phyloP scores from a whole-genome alignment of 2,797 vertebrate genomes.

The Schizothorax lantsangensis region DNA sequence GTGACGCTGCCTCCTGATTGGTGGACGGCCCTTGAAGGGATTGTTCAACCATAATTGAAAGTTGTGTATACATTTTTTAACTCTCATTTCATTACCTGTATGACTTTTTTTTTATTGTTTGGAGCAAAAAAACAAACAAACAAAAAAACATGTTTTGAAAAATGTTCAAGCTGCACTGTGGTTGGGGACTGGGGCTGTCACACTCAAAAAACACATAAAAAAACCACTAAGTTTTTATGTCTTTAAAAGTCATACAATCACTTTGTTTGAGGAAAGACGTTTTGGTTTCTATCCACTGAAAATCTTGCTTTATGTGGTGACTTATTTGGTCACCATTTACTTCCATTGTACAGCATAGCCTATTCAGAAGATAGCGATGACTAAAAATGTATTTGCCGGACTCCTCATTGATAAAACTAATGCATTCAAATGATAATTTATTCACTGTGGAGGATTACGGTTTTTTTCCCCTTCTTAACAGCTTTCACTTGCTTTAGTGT shows the following conservation, averaged over 20 bases:
- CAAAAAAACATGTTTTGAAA: neutral
- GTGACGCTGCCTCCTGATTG: neutral
- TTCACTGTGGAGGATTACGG: neutral
- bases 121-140: neutral
- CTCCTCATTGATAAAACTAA: too few species aligned
- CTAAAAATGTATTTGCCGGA: neutral
- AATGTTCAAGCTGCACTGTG: neutral
- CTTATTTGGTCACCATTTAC: neutral
- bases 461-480: neutral
- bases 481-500: neutral
- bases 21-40: neutral
- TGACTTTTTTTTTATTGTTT: neutral
- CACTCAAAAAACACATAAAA: neutral
- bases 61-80: neutral
- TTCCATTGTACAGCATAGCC: neutral
- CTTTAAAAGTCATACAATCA: neutral
- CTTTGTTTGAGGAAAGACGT: neutral
- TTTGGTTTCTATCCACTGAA: neutral
- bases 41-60: neutral
- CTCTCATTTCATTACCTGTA: neutral
- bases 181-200: neutral
- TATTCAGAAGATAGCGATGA: neutral
- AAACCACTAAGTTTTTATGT: too few species aligned
- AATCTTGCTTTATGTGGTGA: neutral
- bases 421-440: neutral